Evolutionary conservation across 1,140 invertebrate species (phyloP).

Genomic region (Drosophila albomicans): DNA sequence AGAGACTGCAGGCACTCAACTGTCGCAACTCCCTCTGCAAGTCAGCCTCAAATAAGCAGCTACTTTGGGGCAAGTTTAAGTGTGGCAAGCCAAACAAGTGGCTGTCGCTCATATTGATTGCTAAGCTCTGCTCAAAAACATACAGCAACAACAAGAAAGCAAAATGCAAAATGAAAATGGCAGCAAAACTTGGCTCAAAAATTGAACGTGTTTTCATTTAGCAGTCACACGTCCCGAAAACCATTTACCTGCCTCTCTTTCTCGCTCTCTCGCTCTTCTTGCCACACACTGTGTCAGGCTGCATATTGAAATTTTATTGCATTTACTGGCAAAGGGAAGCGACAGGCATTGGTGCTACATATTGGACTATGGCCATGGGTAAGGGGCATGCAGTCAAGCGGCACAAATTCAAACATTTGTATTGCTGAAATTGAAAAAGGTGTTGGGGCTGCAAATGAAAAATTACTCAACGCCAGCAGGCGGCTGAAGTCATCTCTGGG

Average conservation of each 20-base stretch:
- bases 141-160: background rate
- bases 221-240: constrained; percentile 58
- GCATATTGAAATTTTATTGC: constrained; percentile 83
- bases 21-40: background rate
- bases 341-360: background rate
- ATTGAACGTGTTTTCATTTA: constrained; percentile 64
- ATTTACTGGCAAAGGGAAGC: constrained; percentile 40
- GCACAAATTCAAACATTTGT: constrained; percentile 83
- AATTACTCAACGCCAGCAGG: constrained; percentile 56
- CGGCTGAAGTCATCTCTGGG: background rate
- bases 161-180: constrained; percentile 6
- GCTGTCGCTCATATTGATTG: constrained; percentile 72
- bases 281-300: constrained; percentile 32
- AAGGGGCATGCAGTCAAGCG: constrained; percentile 66
- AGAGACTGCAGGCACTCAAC: background rate
- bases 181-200: constrained; percentile 40
- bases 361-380: background rate
- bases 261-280: background rate
- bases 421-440: constrained; percentile 82
- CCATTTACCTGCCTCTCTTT: constrained; percentile 54
- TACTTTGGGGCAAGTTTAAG: constrained; percentile 49
- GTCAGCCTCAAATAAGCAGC: constrained; percentile 54
- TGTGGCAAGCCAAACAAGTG: constrained; percentile 77
- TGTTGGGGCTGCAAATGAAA: constrained; percentile 78
- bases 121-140: constrained; percentile 40